Evolutionary conservation across 1,140 invertebrate genomes (phyloP).

Genomic region (Sminthurides bifidus): DNA sequence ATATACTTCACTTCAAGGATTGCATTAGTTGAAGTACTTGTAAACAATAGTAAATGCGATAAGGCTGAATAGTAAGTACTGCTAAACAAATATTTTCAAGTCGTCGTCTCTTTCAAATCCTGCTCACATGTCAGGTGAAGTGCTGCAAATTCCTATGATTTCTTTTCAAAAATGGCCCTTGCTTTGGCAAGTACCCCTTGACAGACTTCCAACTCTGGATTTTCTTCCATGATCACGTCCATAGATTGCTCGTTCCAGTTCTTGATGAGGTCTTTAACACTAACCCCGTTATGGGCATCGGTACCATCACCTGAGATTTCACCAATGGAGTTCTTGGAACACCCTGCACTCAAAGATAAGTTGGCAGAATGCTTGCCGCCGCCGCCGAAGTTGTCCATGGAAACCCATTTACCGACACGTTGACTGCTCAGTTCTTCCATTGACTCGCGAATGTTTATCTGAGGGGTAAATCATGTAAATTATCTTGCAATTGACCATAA

Average conservation of each 20-base stretch:
- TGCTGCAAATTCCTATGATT: too few species aligned
- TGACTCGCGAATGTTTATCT: conserved; percentile 4
- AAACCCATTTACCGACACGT: conserved; percentile 2
- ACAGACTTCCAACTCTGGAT: conserved; percentile 3
- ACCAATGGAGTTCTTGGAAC: too few species aligned
- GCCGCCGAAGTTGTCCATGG: conserved; percentile 7
- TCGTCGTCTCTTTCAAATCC: too few species aligned
- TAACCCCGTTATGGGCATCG: neutral
- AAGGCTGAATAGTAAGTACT: too few species aligned
- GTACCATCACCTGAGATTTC: too few species aligned
- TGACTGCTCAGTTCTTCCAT: conserved; percentile 4
- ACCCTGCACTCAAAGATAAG: neutral
- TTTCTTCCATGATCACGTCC: conserved; percentile 7
- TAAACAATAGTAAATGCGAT: too few species aligned
- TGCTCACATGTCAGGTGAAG: too few species aligned
- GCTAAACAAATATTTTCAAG: too few species aligned
- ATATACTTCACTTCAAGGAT: too few species aligned
- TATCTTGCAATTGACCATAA: too few species aligned
- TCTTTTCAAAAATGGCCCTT: neutral
- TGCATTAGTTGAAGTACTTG: too few species aligned
- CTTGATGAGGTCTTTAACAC: neutral
- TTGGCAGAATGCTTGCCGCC: neutral
- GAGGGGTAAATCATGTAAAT: too few species aligned
- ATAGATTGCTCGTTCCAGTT: neutral
- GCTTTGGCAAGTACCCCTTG: neutral